phyloP scores from a whole-genome alignment of 2,113 vertebrate species.

The Chlamydotis undulata region DNA sequence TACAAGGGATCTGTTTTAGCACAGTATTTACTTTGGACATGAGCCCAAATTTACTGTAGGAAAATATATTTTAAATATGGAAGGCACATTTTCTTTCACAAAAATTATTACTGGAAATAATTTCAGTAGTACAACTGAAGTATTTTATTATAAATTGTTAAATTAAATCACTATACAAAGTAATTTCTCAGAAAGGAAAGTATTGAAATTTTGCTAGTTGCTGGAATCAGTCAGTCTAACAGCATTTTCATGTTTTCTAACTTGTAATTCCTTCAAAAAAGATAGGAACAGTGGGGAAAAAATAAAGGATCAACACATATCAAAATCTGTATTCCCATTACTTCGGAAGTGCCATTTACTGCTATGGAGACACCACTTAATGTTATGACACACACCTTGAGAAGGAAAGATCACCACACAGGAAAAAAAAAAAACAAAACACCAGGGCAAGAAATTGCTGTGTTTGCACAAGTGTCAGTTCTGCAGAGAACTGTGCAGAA shows the following conservation, averaged over 20 bases:
- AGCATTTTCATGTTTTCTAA: neutral
- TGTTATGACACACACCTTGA: neutral
- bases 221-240: neutral
- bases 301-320: neutral
- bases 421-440: neutral
- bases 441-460: neutral
- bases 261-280: neutral
- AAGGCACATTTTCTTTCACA: slow-evolving; percentile 37
- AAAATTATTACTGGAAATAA: slow-evolving; percentile 38
- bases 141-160: slow-evolving; percentile 7
- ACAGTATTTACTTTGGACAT: slow-evolving; percentile 27
- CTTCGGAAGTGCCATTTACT: neutral
- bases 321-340: neutral
- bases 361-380: neutral
- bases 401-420: neutral
- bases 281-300: neutral
- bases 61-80: slow-evolving; percentile 36
- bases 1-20: neutral
- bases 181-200: neutral
- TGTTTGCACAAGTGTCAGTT: neutral
- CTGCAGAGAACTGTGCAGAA: neutral
- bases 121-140: neutral
- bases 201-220: neutral
- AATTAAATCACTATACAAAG: slow-evolving; percentile 20
- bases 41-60: neutral